These are phyloP conservation scores for Poecilia latipinna DNA, from an alignment of 2,113 vertebrate species.

Conservation along the genomic window DNA sequence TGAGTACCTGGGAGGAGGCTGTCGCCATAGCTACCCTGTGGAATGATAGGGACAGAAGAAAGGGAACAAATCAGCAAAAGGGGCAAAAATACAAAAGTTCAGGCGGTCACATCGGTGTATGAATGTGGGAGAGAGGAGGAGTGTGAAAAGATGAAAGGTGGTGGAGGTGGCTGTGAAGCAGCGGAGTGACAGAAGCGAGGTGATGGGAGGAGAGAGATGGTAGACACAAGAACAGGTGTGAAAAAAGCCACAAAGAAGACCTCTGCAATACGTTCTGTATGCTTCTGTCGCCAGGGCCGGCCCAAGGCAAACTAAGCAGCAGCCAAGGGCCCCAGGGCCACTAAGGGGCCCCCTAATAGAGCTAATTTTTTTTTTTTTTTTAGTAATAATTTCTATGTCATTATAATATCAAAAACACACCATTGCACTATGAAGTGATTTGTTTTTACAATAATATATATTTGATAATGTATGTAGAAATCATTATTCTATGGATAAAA, in stretches of 20 bases:
- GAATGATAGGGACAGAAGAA: not conserved
- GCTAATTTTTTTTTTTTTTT: too few relatives aligned
- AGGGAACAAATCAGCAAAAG: conserved; percentile 22
- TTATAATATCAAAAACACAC: too few relatives aligned
- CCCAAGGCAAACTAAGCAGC: too few relatives aligned
- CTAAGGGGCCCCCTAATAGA: too few relatives aligned
- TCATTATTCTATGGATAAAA: too few relatives aligned
- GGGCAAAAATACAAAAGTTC: not conserved
- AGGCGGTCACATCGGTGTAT: conserved; percentile 4
- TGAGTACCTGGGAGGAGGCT: conserved; percentile 75
- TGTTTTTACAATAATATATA: too few relatives aligned
- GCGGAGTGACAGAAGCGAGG: not conserved
- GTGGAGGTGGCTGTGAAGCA: conserved; percentile 8
- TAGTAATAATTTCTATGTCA: too few relatives aligned
- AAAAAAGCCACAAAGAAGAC: not conserved
- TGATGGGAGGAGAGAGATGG: conserved; percentile 4
- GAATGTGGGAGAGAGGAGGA: not conserved
- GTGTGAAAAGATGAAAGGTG: conserved; percentile 7
- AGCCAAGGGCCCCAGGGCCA: too few relatives aligned
- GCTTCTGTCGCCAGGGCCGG: too few relatives aligned
- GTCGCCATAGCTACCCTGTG: conserved; percentile 78
- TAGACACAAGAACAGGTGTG: not conserved
- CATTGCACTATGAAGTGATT: too few relatives aligned
- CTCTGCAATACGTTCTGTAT: not conserved
- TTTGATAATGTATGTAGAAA: too few relatives aligned